A percentile compares a stretch with the other conserved stretches of the same genome.
Conservation (phyloP, 1,140 invertebrate genomes). For the Periplaneta americana region DNA sequence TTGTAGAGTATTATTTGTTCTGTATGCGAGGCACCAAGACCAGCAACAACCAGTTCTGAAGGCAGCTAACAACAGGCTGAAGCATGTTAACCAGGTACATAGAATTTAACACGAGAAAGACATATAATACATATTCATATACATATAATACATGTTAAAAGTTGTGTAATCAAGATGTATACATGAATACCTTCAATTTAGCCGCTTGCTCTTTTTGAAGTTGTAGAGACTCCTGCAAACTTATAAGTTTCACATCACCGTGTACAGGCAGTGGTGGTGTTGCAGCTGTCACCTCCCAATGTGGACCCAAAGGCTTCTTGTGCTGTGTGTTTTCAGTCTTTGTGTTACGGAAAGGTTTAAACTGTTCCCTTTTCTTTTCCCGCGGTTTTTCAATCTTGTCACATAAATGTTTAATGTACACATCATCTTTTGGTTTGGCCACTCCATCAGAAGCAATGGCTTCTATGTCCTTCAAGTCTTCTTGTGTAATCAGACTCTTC, state of each 20-base stretch:
- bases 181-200: constrained; percentile 36
- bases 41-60: too few species aligned
- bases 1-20: too few species aligned
- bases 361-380: constrained; percentile 37
- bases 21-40: too few species aligned
- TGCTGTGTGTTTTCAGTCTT: background rate
- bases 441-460: background rate
- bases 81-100: too few species aligned
- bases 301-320: constrained; percentile 11
- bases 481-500: constrained; percentile 49
- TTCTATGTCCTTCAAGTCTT: constrained; percentile 48
- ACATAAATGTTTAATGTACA: constrained; percentile 53
- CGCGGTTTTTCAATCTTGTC: constrained; percentile 45
- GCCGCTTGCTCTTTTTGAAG: constrained; percentile 43
- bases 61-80: too few species aligned
- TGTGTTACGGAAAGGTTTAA: constrained; percentile 60
- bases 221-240: constrained; percentile 49
- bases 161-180: too few species aligned
- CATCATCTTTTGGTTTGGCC: constrained; percentile 26
- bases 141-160: too few species aligned
- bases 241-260: constrained; percentile 46
- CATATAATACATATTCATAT: too few species aligned
- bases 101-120: too few species aligned
- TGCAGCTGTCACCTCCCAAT: constrained; percentile 64
- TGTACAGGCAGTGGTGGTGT: constrained; percentile 50